A percentile compares a stretch with the other conserved stretches of the same genome.
These are phyloP conservation scores for Arrhopalites spinosus DNA, from an alignment of 2,888 invertebrate species.

Conservation along the genomic window DNA sequence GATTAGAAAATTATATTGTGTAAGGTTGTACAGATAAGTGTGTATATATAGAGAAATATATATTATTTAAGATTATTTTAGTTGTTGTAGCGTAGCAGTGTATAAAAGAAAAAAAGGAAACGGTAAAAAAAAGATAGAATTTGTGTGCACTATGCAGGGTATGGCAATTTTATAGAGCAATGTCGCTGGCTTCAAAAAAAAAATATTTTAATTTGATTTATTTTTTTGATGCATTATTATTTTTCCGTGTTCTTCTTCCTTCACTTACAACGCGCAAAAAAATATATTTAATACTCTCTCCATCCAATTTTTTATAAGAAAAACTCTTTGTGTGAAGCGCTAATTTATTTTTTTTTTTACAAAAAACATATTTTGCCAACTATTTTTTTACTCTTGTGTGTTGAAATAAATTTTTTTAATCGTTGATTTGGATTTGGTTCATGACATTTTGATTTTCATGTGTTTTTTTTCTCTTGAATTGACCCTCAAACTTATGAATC, in stretches of 20 bases:
- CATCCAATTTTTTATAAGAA: no score
- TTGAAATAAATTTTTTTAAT: neutral
- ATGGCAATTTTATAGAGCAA: conserved; percentile 45
- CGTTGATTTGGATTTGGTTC: neutral
- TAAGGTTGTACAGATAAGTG: no score
- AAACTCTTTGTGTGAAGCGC: no score
- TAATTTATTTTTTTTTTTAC: neutral
- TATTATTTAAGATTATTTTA: no score
- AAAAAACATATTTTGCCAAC: neutral
- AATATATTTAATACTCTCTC: neutral
- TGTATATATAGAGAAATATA: no score
- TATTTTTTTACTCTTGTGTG: neutral
- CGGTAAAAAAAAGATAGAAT: neutral
- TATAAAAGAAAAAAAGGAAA: conserved; percentile 12
- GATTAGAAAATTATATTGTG: no score
- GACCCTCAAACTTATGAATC: no score
- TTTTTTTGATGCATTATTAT: neutral
- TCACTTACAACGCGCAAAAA: neutral
- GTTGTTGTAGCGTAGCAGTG: no score
- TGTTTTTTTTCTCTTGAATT: no score
- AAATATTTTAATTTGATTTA: conserved; percentile 8
- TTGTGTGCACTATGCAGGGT: conserved; percentile 39
- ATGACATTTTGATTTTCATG: no score
- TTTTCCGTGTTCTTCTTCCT: neutral
- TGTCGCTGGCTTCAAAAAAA: conserved; percentile 44